Percentiles rank a stretch among this genome's conserved stretches.
Conservation (phyloP, 2,113 vertebrate genomes). For the Circaetus cinerascens region DNA sequence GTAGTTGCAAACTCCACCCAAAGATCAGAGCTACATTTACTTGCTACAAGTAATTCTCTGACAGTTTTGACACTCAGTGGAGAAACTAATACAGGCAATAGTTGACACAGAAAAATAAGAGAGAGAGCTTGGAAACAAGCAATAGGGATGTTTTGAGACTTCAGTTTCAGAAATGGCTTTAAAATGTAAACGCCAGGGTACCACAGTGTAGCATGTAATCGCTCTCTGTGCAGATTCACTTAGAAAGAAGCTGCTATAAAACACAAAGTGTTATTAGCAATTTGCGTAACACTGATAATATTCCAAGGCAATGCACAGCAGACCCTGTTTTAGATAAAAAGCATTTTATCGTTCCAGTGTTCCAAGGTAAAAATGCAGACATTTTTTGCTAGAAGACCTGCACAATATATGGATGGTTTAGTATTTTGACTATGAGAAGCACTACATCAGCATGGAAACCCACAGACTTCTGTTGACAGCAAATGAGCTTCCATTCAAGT, state of each 20-base stretch:
- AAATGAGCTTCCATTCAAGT: not conserved
- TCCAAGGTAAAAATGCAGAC: not conserved
- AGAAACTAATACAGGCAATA: not conserved
- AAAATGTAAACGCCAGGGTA: not conserved
- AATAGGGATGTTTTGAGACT: not conserved
- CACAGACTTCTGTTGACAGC: not conserved
- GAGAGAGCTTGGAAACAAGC: not conserved
- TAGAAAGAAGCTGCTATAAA: not conserved
- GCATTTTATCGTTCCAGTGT: not conserved
- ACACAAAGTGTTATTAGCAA: not conserved
- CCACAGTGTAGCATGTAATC: not conserved
- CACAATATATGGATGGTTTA: not conserved
- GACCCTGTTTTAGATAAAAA: slow-evolving; percentile 8
- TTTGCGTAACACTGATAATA: not conserved
- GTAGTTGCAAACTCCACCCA: not conserved
- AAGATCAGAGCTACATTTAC: not conserved
- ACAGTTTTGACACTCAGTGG: not conserved
- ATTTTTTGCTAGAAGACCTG: not conserved
- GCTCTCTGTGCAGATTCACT: not conserved
- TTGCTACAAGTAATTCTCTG: not conserved
- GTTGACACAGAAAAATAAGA: not conserved
- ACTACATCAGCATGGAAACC: not conserved
- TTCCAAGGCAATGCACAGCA: not conserved
- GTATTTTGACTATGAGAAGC: not conserved
- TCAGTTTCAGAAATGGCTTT: not conserved